Base-by-base conservation (phyloP, 2,797 vertebrate genomes). In the Urophycis tenuis region DNA sequence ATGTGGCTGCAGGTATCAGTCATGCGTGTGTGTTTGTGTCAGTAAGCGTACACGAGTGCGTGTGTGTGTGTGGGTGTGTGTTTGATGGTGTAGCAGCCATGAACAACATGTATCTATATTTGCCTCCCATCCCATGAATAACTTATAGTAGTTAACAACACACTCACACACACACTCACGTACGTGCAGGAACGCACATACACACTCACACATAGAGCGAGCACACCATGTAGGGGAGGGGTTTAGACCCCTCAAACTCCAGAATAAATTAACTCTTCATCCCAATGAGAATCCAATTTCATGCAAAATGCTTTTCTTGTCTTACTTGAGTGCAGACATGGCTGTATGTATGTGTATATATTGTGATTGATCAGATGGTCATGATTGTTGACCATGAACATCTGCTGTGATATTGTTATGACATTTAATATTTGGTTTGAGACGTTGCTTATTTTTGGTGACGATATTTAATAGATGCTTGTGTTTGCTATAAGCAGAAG, bases 71-170 rank as follows among this genome's bases (percentile, higher is more conserved):
- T 53, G 19, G 22, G 41, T 45, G 36, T 75, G 76, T 84, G 73
- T 83, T 83, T 70, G 74, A 75, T 83, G 83, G 75, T 33, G 78
- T 33, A 67, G 78, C 29, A 73, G 75, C 77, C 77, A 76, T 81
- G 82, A 76, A 84, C 78, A 77, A 75, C 81, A 39, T 39, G 36
- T 41, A 82, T 79, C 86, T 92, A 89, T 89, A 89, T 93, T 90
- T 91, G 83, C 84, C 83, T 86, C 80, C 72, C 77, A 80, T 87
- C 83, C 86, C 88, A 92, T 93, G 92, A 92, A 93, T 93, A 91
- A 93, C 88, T 93, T 75, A 92, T 90, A 75, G 77, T 25, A 64
- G 90, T 91, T 91, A 88, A 90, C 88, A 91, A 91, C 91, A 92
- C 87, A 88, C 85, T 83, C 78, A 80, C 84, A 87, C 87, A 79